Evolutionary conservation across 30 jellyfish, hydroid and myxozoan species (phyloP).

Genomic region (Chrysaora quinquecirrha): DNA sequence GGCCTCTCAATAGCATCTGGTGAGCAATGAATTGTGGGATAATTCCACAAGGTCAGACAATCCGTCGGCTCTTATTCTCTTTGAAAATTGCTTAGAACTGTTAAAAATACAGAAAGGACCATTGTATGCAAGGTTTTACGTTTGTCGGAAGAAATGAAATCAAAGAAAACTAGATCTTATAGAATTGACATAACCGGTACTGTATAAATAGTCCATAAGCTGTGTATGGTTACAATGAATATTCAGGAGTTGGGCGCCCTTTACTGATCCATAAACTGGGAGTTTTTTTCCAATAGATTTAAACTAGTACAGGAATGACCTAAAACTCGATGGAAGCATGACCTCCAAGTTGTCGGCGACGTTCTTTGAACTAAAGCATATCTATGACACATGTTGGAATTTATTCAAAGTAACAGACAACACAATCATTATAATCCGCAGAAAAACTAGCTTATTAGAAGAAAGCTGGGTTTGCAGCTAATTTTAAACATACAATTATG

Average conservation of each 20-base stretch:
- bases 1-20: too few relatives aligned
- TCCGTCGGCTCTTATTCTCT: constrained; percentile 24
- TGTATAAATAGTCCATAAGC: constrained; percentile 47
- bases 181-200: constrained; percentile 50
- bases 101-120: constrained; percentile 40
- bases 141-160: constrained; percentile 47
- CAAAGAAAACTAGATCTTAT: constrained; percentile 45
- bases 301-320: constrained; percentile 31
- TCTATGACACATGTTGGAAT: constrained; percentile 49
- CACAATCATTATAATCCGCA: constrained; percentile 26
- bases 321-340: constrained; percentile 31
- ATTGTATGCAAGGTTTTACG: constrained; percentile 44
- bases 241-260: constrained; percentile 64
- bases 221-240: constrained; percentile 31
- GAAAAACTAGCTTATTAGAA: background rate
- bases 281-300: background rate
- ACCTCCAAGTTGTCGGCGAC: constrained; percentile 68
- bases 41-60: too few relatives aligned
- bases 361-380: constrained; percentile 31
- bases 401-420: constrained; percentile 52
- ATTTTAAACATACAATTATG: too few relatives aligned
- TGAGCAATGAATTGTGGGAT: too few relatives aligned
- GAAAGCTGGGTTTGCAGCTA: too few relatives aligned
- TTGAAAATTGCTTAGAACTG: constrained; percentile 46
- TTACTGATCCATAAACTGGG: constrained; percentile 15